Evolutionary conservation across 64 coral and sea anemone genomes (phyloP).

Genomic region (Anthopleura sola): DNA sequence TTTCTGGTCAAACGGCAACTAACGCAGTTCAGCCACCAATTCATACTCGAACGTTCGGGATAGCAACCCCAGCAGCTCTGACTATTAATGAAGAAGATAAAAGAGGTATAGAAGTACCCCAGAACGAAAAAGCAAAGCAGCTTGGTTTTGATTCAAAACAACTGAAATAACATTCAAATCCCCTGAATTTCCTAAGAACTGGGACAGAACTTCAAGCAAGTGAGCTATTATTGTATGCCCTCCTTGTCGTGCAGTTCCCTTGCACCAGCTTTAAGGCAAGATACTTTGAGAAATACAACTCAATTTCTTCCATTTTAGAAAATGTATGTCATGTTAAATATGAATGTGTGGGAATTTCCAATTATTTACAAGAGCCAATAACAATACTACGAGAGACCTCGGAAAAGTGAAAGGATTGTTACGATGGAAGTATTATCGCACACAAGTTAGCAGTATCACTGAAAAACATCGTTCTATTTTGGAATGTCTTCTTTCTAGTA

Average conservation of each 20-base stretch:
- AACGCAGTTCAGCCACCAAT: background rate
- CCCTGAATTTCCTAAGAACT: conserved; percentile 10
- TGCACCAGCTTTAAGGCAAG: background rate
- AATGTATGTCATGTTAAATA: conserved; percentile 39
- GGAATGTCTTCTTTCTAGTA: conserved; percentile 14
- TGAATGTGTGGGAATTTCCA: conserved; percentile 8
- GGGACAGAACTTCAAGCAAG: background rate
- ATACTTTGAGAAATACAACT: conserved; percentile 19
- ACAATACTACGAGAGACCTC: conserved; percentile 27
- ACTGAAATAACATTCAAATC: background rate
- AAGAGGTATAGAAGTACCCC: background rate
- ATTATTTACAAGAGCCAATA: conserved; percentile 41
- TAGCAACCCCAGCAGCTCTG: background rate
- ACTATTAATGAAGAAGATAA: background rate
- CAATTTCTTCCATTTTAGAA: background rate
- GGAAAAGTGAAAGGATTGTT: conserved; percentile 25
- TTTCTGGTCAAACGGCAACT: background rate
- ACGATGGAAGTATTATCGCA: conserved; percentile 15
- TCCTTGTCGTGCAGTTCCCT: conserved; percentile 1
- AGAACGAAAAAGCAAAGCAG: background rate
- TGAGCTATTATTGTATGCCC: conserved; percentile 23
- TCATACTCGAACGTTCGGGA: background rate
- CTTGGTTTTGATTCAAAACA: background rate
- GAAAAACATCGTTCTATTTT: conserved; percentile 2
- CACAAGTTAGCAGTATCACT: background rate